These are phyloP conservation scores for Drosophila ambigua DNA, from an alignment of 1,140 invertebrate species.

Conservation along the genomic window DNA sequence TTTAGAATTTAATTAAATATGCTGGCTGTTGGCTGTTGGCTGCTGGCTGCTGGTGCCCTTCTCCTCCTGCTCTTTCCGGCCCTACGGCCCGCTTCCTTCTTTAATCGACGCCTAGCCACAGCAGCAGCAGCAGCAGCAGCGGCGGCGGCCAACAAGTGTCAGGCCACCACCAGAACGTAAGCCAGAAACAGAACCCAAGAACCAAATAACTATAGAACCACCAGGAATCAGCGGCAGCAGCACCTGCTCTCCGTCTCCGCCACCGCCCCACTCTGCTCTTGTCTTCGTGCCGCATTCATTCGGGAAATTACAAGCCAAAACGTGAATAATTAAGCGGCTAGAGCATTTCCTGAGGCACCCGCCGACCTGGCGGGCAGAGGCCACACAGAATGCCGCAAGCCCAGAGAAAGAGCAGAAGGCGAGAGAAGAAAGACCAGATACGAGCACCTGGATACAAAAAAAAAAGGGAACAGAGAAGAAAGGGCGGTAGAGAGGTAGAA, in stretches of 20 bases:
- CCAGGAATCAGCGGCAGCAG: too few relatives aligned
- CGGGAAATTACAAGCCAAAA: slow-evolving; percentile 65
- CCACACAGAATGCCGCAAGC: slow-evolving; percentile 6
- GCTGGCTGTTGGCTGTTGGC: slow-evolving; percentile 31
- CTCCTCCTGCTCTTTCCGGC: background rate
- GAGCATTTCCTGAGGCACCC: slow-evolving; percentile 51
- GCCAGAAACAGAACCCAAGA: background rate
- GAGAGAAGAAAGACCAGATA: background rate
- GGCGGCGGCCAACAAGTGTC: slow-evolving; percentile 48
- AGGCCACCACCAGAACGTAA: slow-evolving; percentile 7
- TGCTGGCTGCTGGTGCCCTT: slow-evolving; percentile 12
- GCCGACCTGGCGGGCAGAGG: slow-evolving; percentile 18
- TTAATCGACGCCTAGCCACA: slow-evolving; percentile 55
- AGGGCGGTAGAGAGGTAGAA: background rate
- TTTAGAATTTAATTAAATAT: slow-evolving; percentile 69
- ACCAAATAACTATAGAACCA: too few relatives aligned
- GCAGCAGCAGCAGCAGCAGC: background rate
- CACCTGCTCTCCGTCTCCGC: background rate
- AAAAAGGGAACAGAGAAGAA: background rate
- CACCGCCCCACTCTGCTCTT: background rate
- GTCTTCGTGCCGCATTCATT: slow-evolving; percentile 31
- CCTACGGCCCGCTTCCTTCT: slow-evolving; percentile 23
- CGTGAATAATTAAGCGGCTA: slow-evolving; percentile 62
- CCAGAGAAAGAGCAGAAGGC: too few relatives aligned
- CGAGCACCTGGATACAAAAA: background rate